Percentiles rank a stretch among this genome's conserved stretches.
Evolutionary conservation across 2,113 vertebrate genomes (phyloP).

Genomic region (Microcebus ravelobensis): DNA sequence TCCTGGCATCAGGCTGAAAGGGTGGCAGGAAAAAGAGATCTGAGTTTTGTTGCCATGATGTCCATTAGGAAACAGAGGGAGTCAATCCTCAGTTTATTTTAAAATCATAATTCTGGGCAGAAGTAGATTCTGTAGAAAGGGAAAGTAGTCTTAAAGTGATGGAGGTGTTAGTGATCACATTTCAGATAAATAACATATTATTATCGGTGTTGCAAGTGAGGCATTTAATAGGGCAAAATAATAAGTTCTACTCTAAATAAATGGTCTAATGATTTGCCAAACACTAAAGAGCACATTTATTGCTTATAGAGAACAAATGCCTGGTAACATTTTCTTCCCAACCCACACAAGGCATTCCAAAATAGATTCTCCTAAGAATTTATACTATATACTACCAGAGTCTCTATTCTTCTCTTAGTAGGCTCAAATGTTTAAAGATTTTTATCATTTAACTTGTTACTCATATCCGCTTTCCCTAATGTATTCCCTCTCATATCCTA

Average conservation of each 20-base stretch:
- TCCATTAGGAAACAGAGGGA: background rate
- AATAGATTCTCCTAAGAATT: background rate
- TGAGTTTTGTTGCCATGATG: background rate
- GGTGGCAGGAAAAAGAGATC: background rate
- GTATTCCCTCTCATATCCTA: background rate
- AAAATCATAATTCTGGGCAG: background rate
- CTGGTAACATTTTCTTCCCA: background rate
- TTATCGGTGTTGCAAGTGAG: background rate
- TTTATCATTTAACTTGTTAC: background rate
- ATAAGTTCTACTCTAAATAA: slow-evolving; percentile 28
- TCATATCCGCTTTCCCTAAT: background rate
- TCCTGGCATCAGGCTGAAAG: background rate
- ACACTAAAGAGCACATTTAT: background rate
- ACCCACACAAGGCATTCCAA: background rate
- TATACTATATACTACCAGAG: background rate
- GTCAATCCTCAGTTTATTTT: background rate
- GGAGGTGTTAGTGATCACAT: background rate
- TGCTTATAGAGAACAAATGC: background rate
- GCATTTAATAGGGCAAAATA: background rate
- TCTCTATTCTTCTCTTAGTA: background rate
- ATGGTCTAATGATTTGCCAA: background rate
- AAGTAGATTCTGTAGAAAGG: background rate
- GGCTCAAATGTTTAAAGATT: background rate
- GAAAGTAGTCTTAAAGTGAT: background rate
- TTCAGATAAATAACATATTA: slow-evolving; percentile 7